A percentile compares a stretch with the other conserved stretches of the same genome.
These are phyloP conservation scores for Phainopepla nitens DNA, from an alignment of 2,113 vertebrate species.

Conservation along the genomic window DNA sequence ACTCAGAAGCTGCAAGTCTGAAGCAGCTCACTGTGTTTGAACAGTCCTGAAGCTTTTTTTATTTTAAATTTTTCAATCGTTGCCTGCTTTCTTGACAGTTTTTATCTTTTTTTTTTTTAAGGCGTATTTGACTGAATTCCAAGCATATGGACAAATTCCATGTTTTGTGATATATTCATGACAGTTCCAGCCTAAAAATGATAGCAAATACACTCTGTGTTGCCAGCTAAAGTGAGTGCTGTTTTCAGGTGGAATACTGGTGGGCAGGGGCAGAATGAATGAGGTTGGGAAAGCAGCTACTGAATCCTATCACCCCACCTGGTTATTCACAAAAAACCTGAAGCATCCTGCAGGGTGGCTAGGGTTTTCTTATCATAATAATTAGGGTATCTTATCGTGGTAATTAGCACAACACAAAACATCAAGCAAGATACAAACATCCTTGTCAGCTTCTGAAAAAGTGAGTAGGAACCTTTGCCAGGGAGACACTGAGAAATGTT, in stretches of 20 bases:
- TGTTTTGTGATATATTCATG: slow-evolving; percentile 23
- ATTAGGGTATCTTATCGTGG: neutral
- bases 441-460: neutral
- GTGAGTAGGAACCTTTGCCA: neutral
- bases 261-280: neutral
- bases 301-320: neutral
- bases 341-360: neutral
- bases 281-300: neutral
- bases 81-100: neutral
- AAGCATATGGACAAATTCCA: slow-evolving; percentile 18
- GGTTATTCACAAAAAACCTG: neutral
- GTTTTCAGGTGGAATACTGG: neutral
- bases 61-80: neutral
- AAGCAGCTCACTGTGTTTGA: neutral
- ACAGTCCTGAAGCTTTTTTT: neutral
- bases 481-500: neutral
- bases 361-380: neutral
- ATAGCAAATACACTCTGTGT: neutral
- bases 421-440: neutral
- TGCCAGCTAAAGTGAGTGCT: neutral
- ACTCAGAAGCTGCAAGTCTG: neutral
- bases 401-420: neutral
- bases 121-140: slow-evolving; percentile 16
- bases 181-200: slow-evolving; percentile 20
- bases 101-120: neutral